phyloP scores from a whole-genome alignment of 2,888 invertebrate genomes.

The Allophyes oxyacanthae region DNA sequence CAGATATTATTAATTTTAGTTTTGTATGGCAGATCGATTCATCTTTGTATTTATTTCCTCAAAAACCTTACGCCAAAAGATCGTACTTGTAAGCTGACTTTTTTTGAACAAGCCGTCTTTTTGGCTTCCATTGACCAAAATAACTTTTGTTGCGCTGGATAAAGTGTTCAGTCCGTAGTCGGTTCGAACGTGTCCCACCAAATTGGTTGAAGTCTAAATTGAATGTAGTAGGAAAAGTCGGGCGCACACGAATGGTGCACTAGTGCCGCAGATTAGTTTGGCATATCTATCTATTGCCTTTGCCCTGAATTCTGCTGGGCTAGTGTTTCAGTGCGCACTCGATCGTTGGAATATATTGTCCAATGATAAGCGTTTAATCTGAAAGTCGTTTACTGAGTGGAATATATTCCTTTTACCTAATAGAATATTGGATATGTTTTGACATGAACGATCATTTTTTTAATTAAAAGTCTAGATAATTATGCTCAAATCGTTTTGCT shows the following conservation, averaged over 20 bases:
- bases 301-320: constrained; percentile 30
- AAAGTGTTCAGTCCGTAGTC: constrained; percentile 32
- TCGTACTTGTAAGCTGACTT: too few species aligned
- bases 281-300: constrained; percentile 38
- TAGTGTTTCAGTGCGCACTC: constrained; percentile 28
- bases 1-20: too few species aligned
- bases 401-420: too few species aligned
- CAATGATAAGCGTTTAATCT: not conserved
- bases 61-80: too few species aligned
- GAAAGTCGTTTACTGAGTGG: constrained; percentile 7
- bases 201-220: constrained; percentile 64
- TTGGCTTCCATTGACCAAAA: constrained; percentile 31
- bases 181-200: constrained; percentile 43
- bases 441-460: too few species aligned
- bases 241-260: constrained; percentile 37
- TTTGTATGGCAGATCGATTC: too few species aligned
- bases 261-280: constrained; percentile 51
- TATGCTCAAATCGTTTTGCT: too few species aligned
- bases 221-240: constrained; percentile 56
- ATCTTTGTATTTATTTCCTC: too few species aligned
- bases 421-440: too few species aligned
- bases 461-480: too few species aligned
- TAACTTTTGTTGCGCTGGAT: constrained; percentile 41
- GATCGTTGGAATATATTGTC: not conserved
- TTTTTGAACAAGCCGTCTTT: constrained; percentile 23